Evolutionary conservation across 2,888 invertebrate species (phyloP), one percentile per base, ranked within the genome.

Genomic region (Sesamia inferens): DNA sequence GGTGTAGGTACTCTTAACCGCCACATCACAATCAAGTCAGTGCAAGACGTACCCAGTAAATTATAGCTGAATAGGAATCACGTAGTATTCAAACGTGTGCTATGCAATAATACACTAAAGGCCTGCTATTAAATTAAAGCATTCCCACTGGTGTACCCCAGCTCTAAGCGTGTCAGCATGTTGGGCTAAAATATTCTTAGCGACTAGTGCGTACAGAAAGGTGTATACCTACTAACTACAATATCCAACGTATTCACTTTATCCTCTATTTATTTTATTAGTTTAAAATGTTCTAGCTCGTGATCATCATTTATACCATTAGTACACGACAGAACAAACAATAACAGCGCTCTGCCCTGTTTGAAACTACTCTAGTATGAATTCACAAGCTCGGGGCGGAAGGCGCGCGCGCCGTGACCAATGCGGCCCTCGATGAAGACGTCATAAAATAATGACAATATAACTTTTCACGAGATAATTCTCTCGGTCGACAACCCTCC

Each of bases 371-470:
- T 89, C 87, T 87, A 87, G 84, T 89, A 89, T 90, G 89, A 91
- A 87, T 89, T 88, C 84, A 88, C 89, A 88, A 88, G 87, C 90
- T 88, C 89, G 88, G 86, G 87, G 47, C 78, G 85, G 85, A 78
- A 88, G 90, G 86, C 85, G 86, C 88, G 86, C 85, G 88, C 88
- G 88, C 88, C 82, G 85, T 83, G 83, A 76, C 87, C 86, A 71
- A 86, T 76, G 76, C 78, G 68, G 74, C 82, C 82, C 84, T 71
- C 91, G 91, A 94, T 95, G 92, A 93, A 95, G 94, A 94, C 90
- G 87, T 95, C 95, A 95, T 95, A 94, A 94, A 94, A 92, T 95
- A 95, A 95, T 94, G 93, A 94, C 92, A 89, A 87, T 88, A 90
- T 89, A 89, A 90, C 92, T 91, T 91, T 90, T 88, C 91, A 88